phyloP scores from a whole-genome alignment of 1,140 invertebrate genomes.

The Cyclina sinensis region DNA sequence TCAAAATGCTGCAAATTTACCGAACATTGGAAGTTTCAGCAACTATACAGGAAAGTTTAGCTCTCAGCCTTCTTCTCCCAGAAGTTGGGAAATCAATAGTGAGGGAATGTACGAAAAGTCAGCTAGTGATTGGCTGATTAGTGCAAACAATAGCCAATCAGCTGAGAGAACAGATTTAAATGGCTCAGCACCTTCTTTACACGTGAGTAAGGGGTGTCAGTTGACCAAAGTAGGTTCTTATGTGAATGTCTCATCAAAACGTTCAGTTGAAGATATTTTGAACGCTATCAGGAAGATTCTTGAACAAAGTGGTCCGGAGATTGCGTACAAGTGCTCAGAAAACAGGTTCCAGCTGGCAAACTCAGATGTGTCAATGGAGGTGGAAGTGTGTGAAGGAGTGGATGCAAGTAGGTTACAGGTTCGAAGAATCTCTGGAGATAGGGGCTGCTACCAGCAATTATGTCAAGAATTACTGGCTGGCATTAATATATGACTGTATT shows the following conservation, averaged over 20 bases:
- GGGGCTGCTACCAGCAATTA: constrained; percentile 95
- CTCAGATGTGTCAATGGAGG: constrained; percentile 95
- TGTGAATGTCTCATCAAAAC: constrained; percentile 73
- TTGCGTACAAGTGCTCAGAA: constrained; percentile 86
- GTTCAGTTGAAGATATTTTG: constrained; percentile 90
- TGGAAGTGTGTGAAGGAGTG: constrained; percentile 90
- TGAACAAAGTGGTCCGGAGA: constrained; percentile 91
- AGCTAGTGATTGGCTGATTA: constrained; percentile 53
- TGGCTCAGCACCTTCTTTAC: constrained; percentile 22
- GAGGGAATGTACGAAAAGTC: constrained; percentile 54
- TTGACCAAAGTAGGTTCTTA: constrained; percentile 70
- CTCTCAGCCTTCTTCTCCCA: constrained; percentile 37
- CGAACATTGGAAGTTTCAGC: constrained; percentile 9
- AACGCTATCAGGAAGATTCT: constrained; percentile 94
- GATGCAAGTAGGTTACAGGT: constrained; percentile 93
- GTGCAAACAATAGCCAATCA: constrained; percentile 41
- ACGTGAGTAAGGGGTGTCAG: constrained; percentile 6
- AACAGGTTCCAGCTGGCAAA: constrained; percentile 90
- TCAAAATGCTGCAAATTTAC: constrained; percentile 33
- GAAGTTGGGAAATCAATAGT: constrained; percentile 57
- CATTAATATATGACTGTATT: constrained; percentile 87
- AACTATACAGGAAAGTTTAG: constrained; percentile 47
- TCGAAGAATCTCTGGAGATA: constrained; percentile 96
- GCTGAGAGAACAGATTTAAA: constrained; percentile 8
- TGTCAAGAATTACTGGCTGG: constrained; percentile 96